phyloP scores from a whole-genome alignment of 2,888 invertebrate genomes.

The Dolichomitus sp. region DNA sequence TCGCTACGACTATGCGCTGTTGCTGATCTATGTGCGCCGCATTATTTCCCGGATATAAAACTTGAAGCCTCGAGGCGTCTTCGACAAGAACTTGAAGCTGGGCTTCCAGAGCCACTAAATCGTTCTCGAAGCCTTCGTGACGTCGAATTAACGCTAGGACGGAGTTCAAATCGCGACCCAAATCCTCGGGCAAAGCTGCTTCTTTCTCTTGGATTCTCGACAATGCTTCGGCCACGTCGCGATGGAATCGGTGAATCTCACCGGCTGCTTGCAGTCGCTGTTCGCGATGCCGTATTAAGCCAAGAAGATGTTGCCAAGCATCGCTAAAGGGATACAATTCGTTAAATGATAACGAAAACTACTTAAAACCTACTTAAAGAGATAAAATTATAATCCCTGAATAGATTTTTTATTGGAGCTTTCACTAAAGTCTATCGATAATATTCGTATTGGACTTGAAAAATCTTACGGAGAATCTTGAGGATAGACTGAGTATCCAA shows the following conservation, averaged over 20 bases:
- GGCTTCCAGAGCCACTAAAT: constrained; percentile 96
- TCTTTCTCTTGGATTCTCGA: constrained; percentile 96
- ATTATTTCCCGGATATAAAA: constrained; percentile 96
- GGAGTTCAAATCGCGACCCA: constrained; percentile 94
- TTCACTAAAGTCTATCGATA: no score
- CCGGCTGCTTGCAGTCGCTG: constrained; percentile 97
- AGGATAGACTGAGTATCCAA: no score
- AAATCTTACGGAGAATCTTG: no score
- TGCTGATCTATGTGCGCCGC: constrained; percentile 96
- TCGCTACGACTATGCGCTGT: constrained; percentile 94
- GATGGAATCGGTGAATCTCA: constrained; percentile 98
- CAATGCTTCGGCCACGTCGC: constrained; percentile 97
- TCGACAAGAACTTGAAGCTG: constrained; percentile 97
- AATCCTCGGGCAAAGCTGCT: constrained; percentile 93
- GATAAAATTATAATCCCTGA: no score
- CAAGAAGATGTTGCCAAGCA: constrained; percentile 95
- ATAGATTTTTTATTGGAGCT: no score
- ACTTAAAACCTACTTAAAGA: no score
- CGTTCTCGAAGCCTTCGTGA: constrained; percentile 98
- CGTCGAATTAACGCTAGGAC: constrained; percentile 93
- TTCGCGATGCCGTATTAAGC: constrained; percentile 95
- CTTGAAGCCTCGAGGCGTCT: constrained; percentile 95
- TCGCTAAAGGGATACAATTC: constrained; percentile 86
- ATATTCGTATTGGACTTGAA: no score
- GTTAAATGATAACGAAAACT: constrained; percentile 13